A percentile compares a stretch with the other conserved stretches of the same genome.
phyloP scores from a whole-genome alignment of 2,797 vertebrate genomes.

The Pachyuromys duprasi region DNA sequence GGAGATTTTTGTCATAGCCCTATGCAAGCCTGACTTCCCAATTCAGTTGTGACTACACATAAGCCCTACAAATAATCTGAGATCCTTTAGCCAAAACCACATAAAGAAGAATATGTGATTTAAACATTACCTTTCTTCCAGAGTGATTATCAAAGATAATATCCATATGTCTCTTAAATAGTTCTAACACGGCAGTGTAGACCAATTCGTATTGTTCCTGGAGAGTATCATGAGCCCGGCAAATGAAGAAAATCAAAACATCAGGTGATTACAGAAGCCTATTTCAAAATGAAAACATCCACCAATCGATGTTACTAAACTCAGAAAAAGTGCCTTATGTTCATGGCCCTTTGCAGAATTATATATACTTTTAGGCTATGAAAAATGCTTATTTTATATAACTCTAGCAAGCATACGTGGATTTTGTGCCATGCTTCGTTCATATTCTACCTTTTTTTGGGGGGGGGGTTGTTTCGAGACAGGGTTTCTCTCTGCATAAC shows the following conservation, averaged over 20 bases:
- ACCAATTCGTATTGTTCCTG: conserved; percentile 98
- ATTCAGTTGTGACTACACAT: neutral
- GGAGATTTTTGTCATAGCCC: neutral
- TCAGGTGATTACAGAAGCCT: neutral
- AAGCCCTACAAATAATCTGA: conserved; percentile 42
- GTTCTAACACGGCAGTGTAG: conserved; percentile 90
- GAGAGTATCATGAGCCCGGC: conserved; percentile 27
- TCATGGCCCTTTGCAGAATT: neutral
- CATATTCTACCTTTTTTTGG: neutral
- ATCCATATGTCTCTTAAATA: conserved; percentile 93
- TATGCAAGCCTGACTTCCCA: neutral
- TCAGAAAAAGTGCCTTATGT: neutral
- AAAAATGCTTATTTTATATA: neutral
- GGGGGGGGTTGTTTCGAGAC: too few relatives aligned
- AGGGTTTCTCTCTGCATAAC: too few relatives aligned
- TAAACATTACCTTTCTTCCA: conserved; percentile 84
- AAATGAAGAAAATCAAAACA: conserved; percentile 51
- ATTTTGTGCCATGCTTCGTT: neutral
- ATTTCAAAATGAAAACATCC: neutral
- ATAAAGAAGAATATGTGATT: neutral
- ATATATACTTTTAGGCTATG: neutral
- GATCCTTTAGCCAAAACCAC: conserved; percentile 11
- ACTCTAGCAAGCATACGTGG: neutral
- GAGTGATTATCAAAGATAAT: conserved; percentile 77
- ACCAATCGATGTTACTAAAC: neutral